Evolutionary conservation across 2,797 vertebrate genomes (phyloP).

Genomic region (Rousettus madagascariensis): DNA sequence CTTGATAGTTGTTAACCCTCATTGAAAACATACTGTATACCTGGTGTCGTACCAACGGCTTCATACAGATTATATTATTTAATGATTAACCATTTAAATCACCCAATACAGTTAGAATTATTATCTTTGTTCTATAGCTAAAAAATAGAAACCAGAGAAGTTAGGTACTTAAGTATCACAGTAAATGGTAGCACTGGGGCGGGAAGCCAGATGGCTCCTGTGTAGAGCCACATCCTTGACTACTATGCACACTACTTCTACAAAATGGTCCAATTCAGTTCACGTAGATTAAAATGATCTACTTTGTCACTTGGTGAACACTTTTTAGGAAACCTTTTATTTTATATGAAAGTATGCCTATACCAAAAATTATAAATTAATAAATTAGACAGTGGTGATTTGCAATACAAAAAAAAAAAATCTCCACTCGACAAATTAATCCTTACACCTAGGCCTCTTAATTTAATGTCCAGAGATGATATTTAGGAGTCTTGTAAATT

Average conservation of each 20-base stretch:
- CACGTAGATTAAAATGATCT: not conserved
- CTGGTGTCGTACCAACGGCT: not conserved
- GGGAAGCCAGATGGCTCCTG: not conserved
- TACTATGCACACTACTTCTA: not conserved
- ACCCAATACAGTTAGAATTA: not conserved
- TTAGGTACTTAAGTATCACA: not conserved
- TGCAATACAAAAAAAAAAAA: not conserved
- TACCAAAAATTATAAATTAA: not conserved
- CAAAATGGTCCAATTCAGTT: not conserved
- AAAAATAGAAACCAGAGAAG: not conserved
- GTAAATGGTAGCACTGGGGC: not conserved
- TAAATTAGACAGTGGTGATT: not conserved
- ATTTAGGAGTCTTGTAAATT: conserved; percentile 2
- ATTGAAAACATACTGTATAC: not conserved
- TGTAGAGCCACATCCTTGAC: not conserved
- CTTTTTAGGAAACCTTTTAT: not conserved
- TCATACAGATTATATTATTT: not conserved
- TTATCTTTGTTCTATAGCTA: not conserved
- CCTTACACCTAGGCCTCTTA: not conserved
- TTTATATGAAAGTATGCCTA: not conserved
- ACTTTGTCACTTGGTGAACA: not conserved
- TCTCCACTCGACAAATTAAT: not conserved
- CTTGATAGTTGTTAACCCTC: not conserved
- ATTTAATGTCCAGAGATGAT: not conserved
- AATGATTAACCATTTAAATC: not conserved